phyloP scores from a whole-genome alignment of 2,888 invertebrate genomes.

The Bombylius major region DNA sequence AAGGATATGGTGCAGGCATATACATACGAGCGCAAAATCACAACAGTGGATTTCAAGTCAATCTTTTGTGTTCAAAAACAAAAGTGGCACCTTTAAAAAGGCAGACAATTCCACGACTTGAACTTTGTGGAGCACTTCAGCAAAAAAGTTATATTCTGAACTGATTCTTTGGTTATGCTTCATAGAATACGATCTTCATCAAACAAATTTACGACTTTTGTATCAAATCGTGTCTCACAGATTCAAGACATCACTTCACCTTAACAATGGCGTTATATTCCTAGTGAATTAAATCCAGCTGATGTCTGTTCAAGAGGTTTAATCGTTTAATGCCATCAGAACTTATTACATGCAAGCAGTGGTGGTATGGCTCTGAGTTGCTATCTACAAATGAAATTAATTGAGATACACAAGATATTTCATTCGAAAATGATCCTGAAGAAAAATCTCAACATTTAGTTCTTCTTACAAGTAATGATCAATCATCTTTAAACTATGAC shows the following conservation, averaged over 20 bases:
- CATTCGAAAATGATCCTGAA: too few relatives aligned
- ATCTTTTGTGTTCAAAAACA: not conserved
- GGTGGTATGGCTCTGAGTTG: not conserved
- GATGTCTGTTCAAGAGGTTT: slow-evolving; percentile 23
- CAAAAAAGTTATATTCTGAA: slow-evolving; percentile 11
- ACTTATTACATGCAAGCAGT: not conserved
- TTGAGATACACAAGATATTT: not conserved
- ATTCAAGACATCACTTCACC: slow-evolving; percentile 19
- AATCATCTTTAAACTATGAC: too few relatives aligned
- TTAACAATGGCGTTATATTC: slow-evolving; percentile 20
- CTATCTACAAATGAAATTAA: not conserved
- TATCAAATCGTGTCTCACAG: slow-evolving; percentile 21
- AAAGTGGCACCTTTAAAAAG: slow-evolving; percentile 9
- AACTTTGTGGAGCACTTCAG: slow-evolving; percentile 11
- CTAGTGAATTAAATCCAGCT: slow-evolving; percentile 21
- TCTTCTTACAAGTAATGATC: too few relatives aligned
- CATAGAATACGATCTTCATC: slow-evolving; percentile 12
- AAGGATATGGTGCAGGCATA: not conserved
- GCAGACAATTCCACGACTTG: slow-evolving; percentile 16
- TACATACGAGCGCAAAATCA: not conserved
- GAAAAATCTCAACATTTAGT: too few relatives aligned
- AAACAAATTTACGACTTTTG: slow-evolving; percentile 11
- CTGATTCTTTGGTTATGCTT: slow-evolving; percentile 14
- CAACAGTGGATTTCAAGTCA: not conserved
- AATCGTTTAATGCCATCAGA: slow-evolving; percentile 6